Percentiles rank a stretch among this genome's conserved stretches.
These are phyloP conservation scores for Schizotus pectinicornis DNA, from an alignment of 2,888 invertebrate species.

Conservation along the genomic window DNA sequence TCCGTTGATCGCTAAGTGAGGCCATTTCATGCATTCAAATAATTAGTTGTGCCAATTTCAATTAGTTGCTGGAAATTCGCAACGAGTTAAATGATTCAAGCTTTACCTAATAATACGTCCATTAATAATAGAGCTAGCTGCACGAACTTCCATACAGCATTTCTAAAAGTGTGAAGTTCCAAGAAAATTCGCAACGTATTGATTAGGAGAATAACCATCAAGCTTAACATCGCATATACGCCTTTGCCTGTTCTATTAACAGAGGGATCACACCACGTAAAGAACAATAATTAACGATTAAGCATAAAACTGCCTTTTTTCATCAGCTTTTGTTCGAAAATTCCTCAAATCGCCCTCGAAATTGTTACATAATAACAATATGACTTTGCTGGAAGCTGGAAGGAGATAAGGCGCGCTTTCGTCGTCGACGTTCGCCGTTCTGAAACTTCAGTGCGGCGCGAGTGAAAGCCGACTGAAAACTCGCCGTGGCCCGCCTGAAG, in stretches of 20 bases:
- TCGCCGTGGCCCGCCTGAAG: conserved; percentile 44
- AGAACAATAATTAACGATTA: not conserved
- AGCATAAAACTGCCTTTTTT: not conserved
- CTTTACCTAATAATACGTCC: conserved; percentile 15
- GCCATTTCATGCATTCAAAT: conserved; percentile 2
- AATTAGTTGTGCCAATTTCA: conserved; percentile 2
- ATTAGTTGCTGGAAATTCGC: conserved; percentile 3
- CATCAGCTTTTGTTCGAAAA: not conserved
- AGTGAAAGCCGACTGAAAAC: conserved; percentile 44
- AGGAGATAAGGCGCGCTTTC: too few species aligned
- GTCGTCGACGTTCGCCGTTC: not conserved
- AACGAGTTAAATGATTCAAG: conserved; percentile 16
- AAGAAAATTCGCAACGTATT: conserved; percentile 13
- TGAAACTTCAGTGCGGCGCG: not conserved
- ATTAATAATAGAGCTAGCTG: conserved; percentile 16
- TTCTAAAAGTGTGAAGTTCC: conserved; percentile 21
- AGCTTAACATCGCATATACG: too few species aligned
- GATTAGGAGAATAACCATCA: conserved; percentile 9
- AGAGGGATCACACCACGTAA: not conserved
- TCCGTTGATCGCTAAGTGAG: too few species aligned
- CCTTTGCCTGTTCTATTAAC: too few species aligned
- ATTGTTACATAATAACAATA: not conserved
- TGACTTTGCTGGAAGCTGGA: too few species aligned
- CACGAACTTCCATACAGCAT: conserved; percentile 14
- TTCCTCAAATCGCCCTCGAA: not conserved